Evolutionary conservation across 2,113 vertebrate genomes (phyloP), one percentile per base, ranked within the genome.

Genomic region (Laticauda colubrina): DNA sequence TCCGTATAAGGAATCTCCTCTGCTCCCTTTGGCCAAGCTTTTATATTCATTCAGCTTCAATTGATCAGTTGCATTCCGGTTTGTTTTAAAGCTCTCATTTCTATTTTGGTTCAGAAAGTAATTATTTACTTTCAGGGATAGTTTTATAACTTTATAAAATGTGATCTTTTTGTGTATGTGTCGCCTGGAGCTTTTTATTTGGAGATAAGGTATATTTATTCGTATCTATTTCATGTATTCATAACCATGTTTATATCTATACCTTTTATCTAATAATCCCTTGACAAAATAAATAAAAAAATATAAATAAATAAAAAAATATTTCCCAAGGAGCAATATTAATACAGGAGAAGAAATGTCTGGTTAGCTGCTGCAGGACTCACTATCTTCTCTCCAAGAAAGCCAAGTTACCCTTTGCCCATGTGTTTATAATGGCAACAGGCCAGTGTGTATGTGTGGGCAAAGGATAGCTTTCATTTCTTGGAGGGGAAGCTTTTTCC

Each of bases 71-170:
- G 57, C 29, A 90, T 93, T 29, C 21, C 15, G 5, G 45, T 51
- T 90, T 64, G 29, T 59, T 93, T 90, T 61, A 93, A 90, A 18
- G 88, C 88, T 26, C 26, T 26, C 69, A 4, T 86, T 93, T 93
- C 88, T 93, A 54, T 90, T 93, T 93, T 93, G 75, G 92, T 51
- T 57, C 86, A 64, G 90, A 64, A 53, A 81, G 75, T 64, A 90
- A 90, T 85, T 89, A 86, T 93, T 86, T 64, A 86, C 88, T 51
- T 92, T 89, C 59, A 24, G 18, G 45, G 29, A n/a, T 55, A 53
- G 26, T 86, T 90, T 85, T 87, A 81, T 89, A 69, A 89, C 87
- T 81, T 81, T 29, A 61, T 53, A 43, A 75, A 39, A 89, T 81
- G 86, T 69, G 59, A 88, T 69, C 43, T 92, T 75, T 29, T 23